Base-by-base conservation (phyloP, 2,888 invertebrate genomes). In the Argyresthia goedartella region DNA sequence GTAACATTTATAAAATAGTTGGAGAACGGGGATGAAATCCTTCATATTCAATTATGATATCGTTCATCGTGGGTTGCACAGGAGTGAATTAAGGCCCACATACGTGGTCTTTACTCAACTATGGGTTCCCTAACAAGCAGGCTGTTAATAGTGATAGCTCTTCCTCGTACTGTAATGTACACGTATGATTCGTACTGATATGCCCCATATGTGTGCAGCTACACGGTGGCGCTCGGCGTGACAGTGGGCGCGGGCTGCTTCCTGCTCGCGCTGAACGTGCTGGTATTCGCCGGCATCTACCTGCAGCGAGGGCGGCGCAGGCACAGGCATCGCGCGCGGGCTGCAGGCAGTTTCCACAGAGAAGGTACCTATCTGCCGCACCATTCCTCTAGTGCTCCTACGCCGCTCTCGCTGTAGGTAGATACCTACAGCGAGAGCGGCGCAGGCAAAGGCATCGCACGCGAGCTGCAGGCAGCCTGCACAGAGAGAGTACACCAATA, bases 241-340 rank as follows among this genome's bases (percentile, higher is more conserved):
- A 93, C 93, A 4, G 91, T 92, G 8, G 92, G 92, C 8, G 91
- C 93, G 1, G 93, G 92, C 11, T 92, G 92, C 69, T 89, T 92
- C 58, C 87, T 93, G 34, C 77, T 93, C 16, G 89, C 92, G 1
- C 85, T 93, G 25, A 92, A 93, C 71, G 90, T 92, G 82, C 76
- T 93, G 54, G 93, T 93, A 58, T 93, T 93, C 66, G 93, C 93
- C 1, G 93, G 93, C 2, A 92, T 92, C 62, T 93, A 92, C 69
- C 89, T 92, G 60, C 92, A 92, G 67, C 76, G 92, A n/a, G 90
- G 91, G 1, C 88, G 91, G 10, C 63, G 71, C 61, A 61, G 41
- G 56, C 63, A 50, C 60, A 64, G 43, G 57, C 65, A 36, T 66
- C 71, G 63, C 71, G 8, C 73, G 66, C 53, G 66, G 75, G 55